Percentiles rank a stretch among this genome's conserved stretches.
These are phyloP conservation scores for Coecobrya sp. DNA, from an alignment of 2,888 invertebrate species.

Conservation along the genomic window DNA sequence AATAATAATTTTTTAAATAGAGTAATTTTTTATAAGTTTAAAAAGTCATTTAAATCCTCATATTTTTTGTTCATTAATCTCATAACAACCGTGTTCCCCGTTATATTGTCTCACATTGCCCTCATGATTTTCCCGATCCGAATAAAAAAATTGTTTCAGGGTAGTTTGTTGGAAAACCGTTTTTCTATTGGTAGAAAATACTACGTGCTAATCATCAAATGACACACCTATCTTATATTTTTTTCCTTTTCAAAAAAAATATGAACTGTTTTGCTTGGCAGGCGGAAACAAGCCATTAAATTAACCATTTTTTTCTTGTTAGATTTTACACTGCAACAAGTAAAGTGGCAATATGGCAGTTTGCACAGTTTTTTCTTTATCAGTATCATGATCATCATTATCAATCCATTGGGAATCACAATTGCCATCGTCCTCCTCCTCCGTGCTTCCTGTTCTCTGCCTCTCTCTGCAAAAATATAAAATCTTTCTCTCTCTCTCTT, in stretches of 20 bases:
- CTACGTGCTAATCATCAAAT: background rate
- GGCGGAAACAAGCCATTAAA: background rate
- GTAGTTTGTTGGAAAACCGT: too few species aligned
- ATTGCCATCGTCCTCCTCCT: background rate
- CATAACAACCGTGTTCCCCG: too few species aligned
- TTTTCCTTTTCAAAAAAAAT: background rate
- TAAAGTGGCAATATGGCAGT: too few species aligned
- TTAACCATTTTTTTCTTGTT: conserved; percentile 24
- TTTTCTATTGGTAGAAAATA: too few species aligned
- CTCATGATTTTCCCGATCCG: too few species aligned
- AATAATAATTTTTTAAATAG: conserved; percentile 21
- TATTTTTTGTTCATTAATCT: too few species aligned
- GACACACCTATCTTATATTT: background rate
- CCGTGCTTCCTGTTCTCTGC: background rate
- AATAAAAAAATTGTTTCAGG: too few species aligned
- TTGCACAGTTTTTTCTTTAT: background rate
- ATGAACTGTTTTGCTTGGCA: conserved; percentile 52
- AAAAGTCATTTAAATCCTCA: too few species aligned
- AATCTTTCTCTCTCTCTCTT: background rate
- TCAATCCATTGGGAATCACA: conserved; percentile 48
- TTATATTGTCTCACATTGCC: too few species aligned
- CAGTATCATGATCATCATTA: background rate
- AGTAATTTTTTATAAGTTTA: too few species aligned
- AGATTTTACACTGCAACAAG: too few species aligned
- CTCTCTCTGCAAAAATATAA: too few species aligned